phyloP scores from a whole-genome alignment of 1,140 invertebrate genomes.

The Euschistus heros region DNA sequence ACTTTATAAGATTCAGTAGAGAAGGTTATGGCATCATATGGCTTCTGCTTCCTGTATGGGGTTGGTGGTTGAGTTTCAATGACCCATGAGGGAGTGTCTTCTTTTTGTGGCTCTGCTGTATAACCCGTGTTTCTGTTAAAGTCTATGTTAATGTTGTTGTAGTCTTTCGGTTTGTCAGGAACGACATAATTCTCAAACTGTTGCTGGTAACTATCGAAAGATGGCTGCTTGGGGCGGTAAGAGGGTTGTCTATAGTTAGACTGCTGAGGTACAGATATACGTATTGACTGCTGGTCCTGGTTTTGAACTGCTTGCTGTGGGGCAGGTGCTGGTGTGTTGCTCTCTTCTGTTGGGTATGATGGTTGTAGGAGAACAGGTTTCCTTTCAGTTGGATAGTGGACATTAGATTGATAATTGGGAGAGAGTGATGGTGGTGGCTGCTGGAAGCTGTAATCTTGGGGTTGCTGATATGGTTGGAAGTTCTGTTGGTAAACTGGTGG shows the following conservation, averaged over 20 bases:
- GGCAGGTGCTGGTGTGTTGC: conserved; percentile 30
- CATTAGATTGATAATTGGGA: conserved; percentile 28
- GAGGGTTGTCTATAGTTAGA: conserved; percentile 29
- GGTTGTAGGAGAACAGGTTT: conserved; percentile 20
- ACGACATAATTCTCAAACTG: conserved; percentile 31
- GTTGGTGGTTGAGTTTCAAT: conserved; percentile 38
- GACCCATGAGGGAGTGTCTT: conserved; percentile 32
- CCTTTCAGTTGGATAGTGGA: conserved; percentile 26
- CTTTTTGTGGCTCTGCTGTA: conserved; percentile 35
- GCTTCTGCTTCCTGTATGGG: conserved; percentile 32
- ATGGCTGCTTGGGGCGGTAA: conserved; percentile 20
- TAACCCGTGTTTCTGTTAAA: conserved; percentile 25
- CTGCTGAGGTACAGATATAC: background rate
- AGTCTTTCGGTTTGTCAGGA: conserved; percentile 28
- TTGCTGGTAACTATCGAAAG: conserved; percentile 17
- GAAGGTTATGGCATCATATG: conserved; percentile 23
- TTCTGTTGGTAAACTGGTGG: background rate
- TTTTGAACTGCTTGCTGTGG: conserved; percentile 13
- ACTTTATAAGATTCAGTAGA: conserved; percentile 16
- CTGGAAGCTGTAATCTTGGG: background rate
- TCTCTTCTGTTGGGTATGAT: conserved; percentile 6
- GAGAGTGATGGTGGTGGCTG: conserved; percentile 22
- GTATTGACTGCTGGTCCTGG: background rate
- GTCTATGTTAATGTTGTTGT: conserved; percentile 30
- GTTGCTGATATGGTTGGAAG: conserved; percentile 15